These are phyloP conservation scores for Tenthredo scrophulariae DNA, from an alignment of 2,888 invertebrate species.

Conservation along the genomic window DNA sequence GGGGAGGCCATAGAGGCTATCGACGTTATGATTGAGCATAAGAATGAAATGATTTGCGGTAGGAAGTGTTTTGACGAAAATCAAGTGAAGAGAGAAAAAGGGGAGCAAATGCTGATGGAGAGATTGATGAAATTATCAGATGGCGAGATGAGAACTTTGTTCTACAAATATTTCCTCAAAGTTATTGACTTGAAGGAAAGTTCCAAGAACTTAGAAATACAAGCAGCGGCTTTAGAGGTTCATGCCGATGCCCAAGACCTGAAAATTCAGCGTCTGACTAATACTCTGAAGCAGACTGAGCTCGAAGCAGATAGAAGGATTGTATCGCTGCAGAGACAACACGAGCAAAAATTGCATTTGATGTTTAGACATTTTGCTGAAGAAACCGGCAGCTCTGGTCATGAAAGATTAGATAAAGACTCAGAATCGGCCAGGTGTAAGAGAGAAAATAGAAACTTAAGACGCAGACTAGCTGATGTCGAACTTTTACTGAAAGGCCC, in stretches of 20 bases:
- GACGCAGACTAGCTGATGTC: slow-evolving; percentile 72
- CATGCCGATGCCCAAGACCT: slow-evolving; percentile 87
- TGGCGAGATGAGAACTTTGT: slow-evolving; percentile 90
- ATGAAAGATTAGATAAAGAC: slow-evolving; percentile 69
- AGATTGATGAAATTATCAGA: slow-evolving; percentile 89
- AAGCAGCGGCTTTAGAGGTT: slow-evolving; percentile 84
- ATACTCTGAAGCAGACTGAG: slow-evolving; percentile 83
- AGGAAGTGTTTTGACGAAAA: slow-evolving; percentile 83
- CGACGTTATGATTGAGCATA: slow-evolving; percentile 95
- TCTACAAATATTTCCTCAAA: slow-evolving; percentile 94
- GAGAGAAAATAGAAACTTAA: slow-evolving; percentile 73
- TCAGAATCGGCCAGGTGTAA: slow-evolving; percentile 70
- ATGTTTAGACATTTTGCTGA: slow-evolving; percentile 82
- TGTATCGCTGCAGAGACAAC: slow-evolving; percentile 82
- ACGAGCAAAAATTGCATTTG: slow-evolving; percentile 83
- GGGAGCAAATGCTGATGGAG: slow-evolving; percentile 86
- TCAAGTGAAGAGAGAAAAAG: slow-evolving; percentile 81
- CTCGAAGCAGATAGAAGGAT: slow-evolving; percentile 83
- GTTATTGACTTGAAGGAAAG: slow-evolving; percentile 88
- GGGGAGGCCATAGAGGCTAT: slow-evolving; percentile 97
- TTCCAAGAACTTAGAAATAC: slow-evolving; percentile 87
- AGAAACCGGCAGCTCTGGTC: slow-evolving; percentile 79
- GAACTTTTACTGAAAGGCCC: slow-evolving; percentile 72
- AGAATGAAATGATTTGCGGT: slow-evolving; percentile 93
- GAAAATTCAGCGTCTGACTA: slow-evolving; percentile 85